phyloP scores from a whole-genome alignment of 2,888 invertebrate genomes.

The Ormyrus labotus region DNA sequence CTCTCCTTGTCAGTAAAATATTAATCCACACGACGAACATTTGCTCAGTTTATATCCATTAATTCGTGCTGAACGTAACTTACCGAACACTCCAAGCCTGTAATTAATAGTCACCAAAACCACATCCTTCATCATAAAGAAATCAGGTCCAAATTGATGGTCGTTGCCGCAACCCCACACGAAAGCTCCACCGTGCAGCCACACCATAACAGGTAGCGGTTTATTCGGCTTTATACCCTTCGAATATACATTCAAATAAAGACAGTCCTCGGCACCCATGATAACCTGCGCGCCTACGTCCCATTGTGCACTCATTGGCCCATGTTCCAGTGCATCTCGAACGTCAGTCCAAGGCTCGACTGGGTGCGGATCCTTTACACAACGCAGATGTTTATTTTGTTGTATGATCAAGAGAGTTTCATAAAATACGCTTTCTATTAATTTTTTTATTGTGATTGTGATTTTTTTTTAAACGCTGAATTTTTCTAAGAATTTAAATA shows the following conservation, averaged over 20 bases:
- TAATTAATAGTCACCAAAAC: conserved; percentile 64
- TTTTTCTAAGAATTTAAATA: too few relatives aligned
- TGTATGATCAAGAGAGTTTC: too few relatives aligned
- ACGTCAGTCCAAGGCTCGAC: conserved; percentile 64
- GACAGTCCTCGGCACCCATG: conserved; percentile 68
- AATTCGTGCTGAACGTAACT: too few relatives aligned
- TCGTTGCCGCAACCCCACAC: conserved; percentile 62
- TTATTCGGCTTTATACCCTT: conserved; percentile 21
- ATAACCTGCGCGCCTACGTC: conserved; percentile 31
- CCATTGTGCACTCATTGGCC: conserved; percentile 56
- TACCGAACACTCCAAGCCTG: conserved; percentile 40
- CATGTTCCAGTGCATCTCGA: conserved; percentile 62
- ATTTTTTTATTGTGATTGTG: too few relatives aligned
- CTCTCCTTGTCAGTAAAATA: too few relatives aligned
- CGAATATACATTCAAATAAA: conserved; percentile 69
- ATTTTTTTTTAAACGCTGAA: too few relatives aligned
- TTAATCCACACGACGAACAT: too few relatives aligned
- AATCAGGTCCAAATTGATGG: conserved; percentile 65
- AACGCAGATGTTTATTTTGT: too few relatives aligned
- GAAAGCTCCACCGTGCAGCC: conserved; percentile 69
- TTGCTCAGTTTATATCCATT: too few relatives aligned
- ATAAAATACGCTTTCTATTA: too few relatives aligned
- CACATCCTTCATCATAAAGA: conserved; percentile 65
- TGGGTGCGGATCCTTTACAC: conserved; percentile 65
- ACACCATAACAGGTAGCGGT: conserved; percentile 66